These are phyloP conservation scores for Plebejus argus DNA, from an alignment of 2,888 invertebrate genomes.

Conservation along the genomic window DNA sequence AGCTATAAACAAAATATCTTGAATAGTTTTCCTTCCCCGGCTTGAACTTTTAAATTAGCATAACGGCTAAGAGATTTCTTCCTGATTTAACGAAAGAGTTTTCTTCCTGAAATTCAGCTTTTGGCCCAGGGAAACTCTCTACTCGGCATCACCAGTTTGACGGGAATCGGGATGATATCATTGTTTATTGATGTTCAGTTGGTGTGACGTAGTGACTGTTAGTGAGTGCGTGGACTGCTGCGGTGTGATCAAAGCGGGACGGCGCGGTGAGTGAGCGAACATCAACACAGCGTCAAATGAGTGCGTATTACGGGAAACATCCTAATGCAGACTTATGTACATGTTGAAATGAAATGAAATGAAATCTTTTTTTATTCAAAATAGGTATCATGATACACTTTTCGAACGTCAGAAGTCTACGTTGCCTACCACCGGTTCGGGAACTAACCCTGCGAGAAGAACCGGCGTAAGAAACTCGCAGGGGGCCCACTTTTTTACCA, in stretches of 20 bases:
- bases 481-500: too few species aligned
- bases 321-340: background rate
- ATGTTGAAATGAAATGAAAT: too few species aligned
- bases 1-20: too few species aligned
- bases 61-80: too few species aligned
- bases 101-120: background rate
- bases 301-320: constrained; percentile 1
- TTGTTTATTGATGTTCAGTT: constrained; percentile 5
- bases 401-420: too few species aligned
- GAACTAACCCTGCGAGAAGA: too few species aligned
- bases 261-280: background rate
- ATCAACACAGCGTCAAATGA: background rate
- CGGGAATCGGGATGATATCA: background rate
- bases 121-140: background rate
- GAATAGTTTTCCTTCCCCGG: too few species aligned
- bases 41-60: too few species aligned
- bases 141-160: background rate
- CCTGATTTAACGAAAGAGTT: background rate
- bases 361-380: too few species aligned
- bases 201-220: background rate
- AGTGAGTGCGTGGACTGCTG: background rate
- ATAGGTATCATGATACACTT: too few species aligned
- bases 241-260: constrained; percentile 1
- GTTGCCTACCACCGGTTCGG: too few species aligned
- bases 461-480: too few species aligned